Conservation (phyloP, 2,888 invertebrate species). For the Nebria brevicollis region DNA sequence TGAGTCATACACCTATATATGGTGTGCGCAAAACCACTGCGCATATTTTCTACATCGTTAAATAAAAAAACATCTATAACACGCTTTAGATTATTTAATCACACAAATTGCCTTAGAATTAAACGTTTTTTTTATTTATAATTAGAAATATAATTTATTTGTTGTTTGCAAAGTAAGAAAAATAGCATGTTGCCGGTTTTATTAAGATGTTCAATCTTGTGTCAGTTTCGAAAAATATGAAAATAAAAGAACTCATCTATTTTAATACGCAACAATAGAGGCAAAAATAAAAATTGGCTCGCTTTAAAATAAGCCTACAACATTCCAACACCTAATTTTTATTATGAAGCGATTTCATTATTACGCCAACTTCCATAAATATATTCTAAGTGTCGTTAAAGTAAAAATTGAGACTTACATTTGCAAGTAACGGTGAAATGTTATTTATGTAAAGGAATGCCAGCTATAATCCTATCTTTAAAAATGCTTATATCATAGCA, state of each 20-base stretch:
- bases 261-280: neutral
- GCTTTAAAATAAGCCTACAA: neutral
- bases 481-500: neutral
- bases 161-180: neutral
- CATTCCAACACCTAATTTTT: neutral
- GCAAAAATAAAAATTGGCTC: conserved; percentile 1
- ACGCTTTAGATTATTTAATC: too few species aligned
- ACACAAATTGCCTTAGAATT: too few species aligned
- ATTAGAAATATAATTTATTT: neutral
- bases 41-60: too few species aligned
- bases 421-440: too few species aligned
- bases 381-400: neutral
- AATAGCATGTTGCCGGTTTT: neutral
- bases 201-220: neutral
- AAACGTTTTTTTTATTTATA: neutral
- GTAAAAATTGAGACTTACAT: too few species aligned
- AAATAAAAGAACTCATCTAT: neutral
- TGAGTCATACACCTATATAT: too few species aligned
- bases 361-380: neutral
- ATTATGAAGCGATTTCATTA: neutral
- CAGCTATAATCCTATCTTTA: neutral
- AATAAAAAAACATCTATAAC: too few species aligned
- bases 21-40: too few species aligned
- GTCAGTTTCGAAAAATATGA: neutral
- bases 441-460: neutral